A percentile compares a stretch with the other conserved stretches of the same genome.
These are phyloP conservation scores for Poecilia velifera DNA, from an alignment of 2,797 vertebrate species.

Conservation along the genomic window DNA sequence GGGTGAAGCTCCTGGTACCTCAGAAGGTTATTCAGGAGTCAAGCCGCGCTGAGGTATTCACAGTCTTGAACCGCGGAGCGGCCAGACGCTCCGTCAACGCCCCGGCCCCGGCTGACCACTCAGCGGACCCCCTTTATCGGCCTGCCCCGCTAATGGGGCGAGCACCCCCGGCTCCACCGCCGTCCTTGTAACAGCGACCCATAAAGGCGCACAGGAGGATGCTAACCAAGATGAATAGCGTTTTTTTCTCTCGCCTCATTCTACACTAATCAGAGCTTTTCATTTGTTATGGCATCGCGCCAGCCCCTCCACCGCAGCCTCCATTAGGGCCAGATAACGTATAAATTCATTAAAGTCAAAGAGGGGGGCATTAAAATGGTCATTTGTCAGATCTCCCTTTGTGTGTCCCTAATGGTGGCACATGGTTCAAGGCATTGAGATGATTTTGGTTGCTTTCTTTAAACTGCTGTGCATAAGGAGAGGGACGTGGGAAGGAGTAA, in stretches of 20 bases:
- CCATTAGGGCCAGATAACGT: conserved; percentile 81
- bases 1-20: conserved; percentile 84
- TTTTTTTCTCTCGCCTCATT: conserved; percentile 80
- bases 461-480: conserved; percentile 36
- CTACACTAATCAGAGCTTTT: conserved; percentile 86
- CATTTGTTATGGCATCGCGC: conserved; percentile 79
- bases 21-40: conserved; percentile 86
- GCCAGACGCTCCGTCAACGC: conserved; percentile 79
- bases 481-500: conserved; percentile 63
- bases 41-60: conserved; percentile 79
- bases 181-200: conserved; percentile 77
- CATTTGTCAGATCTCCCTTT: conserved; percentile 84
- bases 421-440: conserved; percentile 82
- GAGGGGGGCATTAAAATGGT: conserved; percentile 80
- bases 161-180: conserved; percentile 66
- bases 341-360: conserved; percentile 88
- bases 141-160: conserved; percentile 75
- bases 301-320: conserved; percentile 73
- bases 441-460: conserved; percentile 68
- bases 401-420: conserved; percentile 83
- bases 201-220: conserved; percentile 85
- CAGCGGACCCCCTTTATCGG: conserved; percentile 58
- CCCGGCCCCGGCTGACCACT: conserved; percentile 73
- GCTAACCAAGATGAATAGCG: conserved; percentile 85
- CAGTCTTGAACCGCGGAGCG: conserved; percentile 74